These are phyloP conservation scores for Capreolus pygargus DNA, from an alignment of 2,113 vertebrate species.

Conservation along the genomic window DNA sequence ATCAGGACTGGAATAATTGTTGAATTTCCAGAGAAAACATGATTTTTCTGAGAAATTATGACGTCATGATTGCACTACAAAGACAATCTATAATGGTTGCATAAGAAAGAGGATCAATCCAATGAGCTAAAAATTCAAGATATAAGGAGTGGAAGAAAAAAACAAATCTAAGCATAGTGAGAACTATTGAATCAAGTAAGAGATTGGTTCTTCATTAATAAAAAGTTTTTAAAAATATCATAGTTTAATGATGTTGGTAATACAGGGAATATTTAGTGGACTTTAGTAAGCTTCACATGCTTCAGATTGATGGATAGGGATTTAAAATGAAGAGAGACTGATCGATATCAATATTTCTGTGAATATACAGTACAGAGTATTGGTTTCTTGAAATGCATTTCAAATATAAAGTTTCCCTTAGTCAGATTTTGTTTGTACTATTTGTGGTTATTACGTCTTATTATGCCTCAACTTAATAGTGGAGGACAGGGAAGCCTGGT, in stretches of 20 bases:
- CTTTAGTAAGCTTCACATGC: neutral
- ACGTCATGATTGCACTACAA: neutral
- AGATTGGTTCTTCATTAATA: neutral
- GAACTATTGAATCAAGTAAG: neutral
- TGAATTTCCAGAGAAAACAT: neutral
- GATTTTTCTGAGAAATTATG: neutral
- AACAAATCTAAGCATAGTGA: neutral
- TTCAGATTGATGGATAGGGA: neutral
- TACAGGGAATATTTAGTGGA: neutral
- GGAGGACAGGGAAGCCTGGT: neutral
- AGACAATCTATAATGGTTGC: neutral
- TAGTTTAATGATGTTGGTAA: neutral
- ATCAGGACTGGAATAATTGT: neutral
- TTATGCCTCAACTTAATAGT: neutral
- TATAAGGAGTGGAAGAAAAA: neutral
- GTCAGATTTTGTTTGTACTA: neutral
- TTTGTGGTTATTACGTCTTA: neutral
- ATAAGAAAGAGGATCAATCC: neutral
- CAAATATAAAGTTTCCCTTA: neutral
- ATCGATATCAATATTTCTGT: neutral
- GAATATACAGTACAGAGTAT: neutral
- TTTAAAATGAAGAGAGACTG: neutral
- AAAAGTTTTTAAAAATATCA: neutral
- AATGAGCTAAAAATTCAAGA: neutral
- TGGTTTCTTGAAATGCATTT: neutral